Evolutionary conservation across 2,113 vertebrate genomes (phyloP), one percentile per base, ranked within the genome.

Genomic region (Rhombomys opimus): DNA sequence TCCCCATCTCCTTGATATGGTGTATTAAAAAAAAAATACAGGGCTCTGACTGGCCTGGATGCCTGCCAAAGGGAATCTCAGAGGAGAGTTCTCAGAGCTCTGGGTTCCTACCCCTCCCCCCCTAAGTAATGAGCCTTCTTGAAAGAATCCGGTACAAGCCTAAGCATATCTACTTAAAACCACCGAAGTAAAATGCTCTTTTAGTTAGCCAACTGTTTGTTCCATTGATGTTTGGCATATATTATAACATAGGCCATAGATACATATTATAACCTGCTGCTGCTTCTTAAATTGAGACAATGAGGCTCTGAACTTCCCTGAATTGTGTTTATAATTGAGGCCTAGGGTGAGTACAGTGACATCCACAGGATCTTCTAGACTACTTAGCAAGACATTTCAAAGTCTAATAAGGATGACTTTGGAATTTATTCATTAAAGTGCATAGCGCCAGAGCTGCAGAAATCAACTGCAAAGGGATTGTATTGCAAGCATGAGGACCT

Each of bases 381-480:
- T 65, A 93, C 89, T 94, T 87, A 92, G 84, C 94, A 98, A 96
- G 97, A 92, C 93, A 95, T 94, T 94, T 89, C 38, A 95, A 95
- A 98, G 73, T 27, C 80, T 93, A 93, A 76, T 73, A 59, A 91
- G 25, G 30, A 14, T 96, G 88, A 41, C 50, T 98, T 96, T 87
- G 20, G 80, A 85, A 97, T 97, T 94, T 96, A 88, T 95, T 95
- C 92, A 97, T 97, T 95, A 97, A 97, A 89, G 32, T 10, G 6
- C 41, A 65, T 65, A 77, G 35, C 8, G 30, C 63, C 63, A 38
- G 9, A 27, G 2, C 61, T 67, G 61, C 25, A 32, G 25, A 65
- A 41, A 50, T 32, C 38, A 86, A 20, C 10, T 65, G 25, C 12
- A 17, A 86, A 46, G n/a, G 15, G 23, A 30, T 17, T 67, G 27